Evolutionary conservation across 92 coral and sea anemone species (phyloP).

Genomic region (Scolanthus callimorphus): DNA sequence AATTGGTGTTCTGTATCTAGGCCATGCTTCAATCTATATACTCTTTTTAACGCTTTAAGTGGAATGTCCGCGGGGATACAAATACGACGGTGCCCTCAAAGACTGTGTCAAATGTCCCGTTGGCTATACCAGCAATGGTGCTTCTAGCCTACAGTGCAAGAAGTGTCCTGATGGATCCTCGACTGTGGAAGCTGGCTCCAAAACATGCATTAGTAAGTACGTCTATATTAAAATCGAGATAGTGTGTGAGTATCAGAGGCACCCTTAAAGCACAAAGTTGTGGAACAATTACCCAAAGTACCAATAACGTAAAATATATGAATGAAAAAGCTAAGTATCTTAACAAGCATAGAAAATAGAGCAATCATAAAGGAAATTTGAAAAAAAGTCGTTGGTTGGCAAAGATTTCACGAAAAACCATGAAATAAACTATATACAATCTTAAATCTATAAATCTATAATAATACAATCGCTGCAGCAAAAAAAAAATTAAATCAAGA

Average conservation of each 20-base stretch:
- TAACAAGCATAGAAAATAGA: too few species aligned
- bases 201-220: slow-evolving; percentile 33
- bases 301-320: too few species aligned
- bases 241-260: neutral
- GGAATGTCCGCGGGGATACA: slow-evolving; percentile 66
- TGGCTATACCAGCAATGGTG: slow-evolving; percentile 44
- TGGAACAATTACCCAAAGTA: too few species aligned
- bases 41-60: slow-evolving; percentile 19
- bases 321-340: too few species aligned
- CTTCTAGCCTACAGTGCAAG: slow-evolving; percentile 44
- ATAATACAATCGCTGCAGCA: too few species aligned
- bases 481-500: too few species aligned
- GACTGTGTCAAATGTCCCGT: slow-evolving; percentile 55
- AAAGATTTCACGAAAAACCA: too few species aligned
- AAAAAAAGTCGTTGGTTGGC: too few species aligned
- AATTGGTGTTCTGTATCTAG: neutral
- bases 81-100: slow-evolving; percentile 40
- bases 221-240: neutral
- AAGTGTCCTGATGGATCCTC: slow-evolving; percentile 38
- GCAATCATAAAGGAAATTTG: too few species aligned
- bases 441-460: too few species aligned
- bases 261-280: too few species aligned
- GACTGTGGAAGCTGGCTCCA: slow-evolving; percentile 44
- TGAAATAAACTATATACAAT: too few species aligned
- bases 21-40: neutral